These are phyloP conservation scores for Acyrthosiphon pisum DNA, from an alignment of 1,140 invertebrate species.

Conservation along the genomic window DNA sequence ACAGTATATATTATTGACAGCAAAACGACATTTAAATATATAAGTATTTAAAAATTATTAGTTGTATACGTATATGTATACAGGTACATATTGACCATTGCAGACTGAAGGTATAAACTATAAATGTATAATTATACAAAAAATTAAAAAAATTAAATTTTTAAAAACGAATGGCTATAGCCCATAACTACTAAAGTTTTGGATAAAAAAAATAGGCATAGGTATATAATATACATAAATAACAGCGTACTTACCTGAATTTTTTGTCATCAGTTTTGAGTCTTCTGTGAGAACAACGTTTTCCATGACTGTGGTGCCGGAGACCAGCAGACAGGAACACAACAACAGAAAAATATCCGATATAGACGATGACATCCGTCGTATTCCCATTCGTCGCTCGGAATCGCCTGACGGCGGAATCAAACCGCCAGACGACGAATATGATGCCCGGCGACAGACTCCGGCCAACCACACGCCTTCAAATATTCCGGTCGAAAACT, in stretches of 20 bases:
- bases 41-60: background rate
- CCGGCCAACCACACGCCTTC: background rate
- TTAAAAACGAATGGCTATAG: no score
- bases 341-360: background rate
- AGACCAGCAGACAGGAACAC: background rate
- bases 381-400: background rate
- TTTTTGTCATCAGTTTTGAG: background rate
- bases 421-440: background rate
- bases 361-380: background rate
- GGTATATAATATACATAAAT: background rate
- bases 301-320: constrained; percentile 23
- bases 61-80: background rate
- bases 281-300: constrained; percentile 8
- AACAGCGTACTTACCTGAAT: background rate
- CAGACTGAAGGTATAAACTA: no score
- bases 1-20: background rate
- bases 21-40: background rate
- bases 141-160: no score
- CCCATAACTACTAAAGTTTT: no score
- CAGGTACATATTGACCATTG: no score
- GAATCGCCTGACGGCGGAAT: background rate
- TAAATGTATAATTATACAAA: no score
- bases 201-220: no score
- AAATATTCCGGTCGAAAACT: background rate
- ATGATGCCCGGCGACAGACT: background rate